Evolutionary conservation across 2,113 vertebrate species (phyloP).

Genomic region (Anarrhichthys ocellatus): DNA sequence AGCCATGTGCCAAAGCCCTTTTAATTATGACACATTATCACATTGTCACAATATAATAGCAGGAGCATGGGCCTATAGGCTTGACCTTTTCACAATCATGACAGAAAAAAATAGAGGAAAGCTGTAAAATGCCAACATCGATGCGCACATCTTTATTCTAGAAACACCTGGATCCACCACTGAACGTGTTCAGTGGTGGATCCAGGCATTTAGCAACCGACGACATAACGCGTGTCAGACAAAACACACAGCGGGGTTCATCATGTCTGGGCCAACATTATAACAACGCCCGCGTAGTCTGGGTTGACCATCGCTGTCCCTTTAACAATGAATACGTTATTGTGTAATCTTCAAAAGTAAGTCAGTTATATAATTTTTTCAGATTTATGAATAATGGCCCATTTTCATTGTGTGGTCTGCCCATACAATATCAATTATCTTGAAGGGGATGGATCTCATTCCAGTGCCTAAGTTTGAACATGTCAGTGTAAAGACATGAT

Average conservation of each 20-base stretch:
- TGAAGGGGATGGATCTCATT: slow-evolving; percentile 65
- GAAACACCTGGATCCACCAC: neutral
- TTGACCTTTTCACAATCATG: slow-evolving; percentile 64
- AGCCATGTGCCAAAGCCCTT: slow-evolving; percentile 65
- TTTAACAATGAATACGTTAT: slow-evolving; percentile 65
- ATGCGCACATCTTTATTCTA: neutral
- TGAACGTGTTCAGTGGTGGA: neutral
- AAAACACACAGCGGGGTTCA: slow-evolving; percentile 9
- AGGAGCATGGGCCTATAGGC: slow-evolving; percentile 16
- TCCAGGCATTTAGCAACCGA: neutral
- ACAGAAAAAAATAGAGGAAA: neutral
- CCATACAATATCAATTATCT: slow-evolving; percentile 63
- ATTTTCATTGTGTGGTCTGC: slow-evolving; percentile 57
- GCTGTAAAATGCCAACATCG: slow-evolving; percentile 22
- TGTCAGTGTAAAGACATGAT: slow-evolving; percentile 64
- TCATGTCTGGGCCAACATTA: slow-evolving; percentile 13
- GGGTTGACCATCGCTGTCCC: slow-evolving; percentile 30
- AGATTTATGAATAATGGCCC: slow-evolving; percentile 75
- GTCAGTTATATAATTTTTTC: slow-evolving; percentile 69
- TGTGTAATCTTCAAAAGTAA: slow-evolving; percentile 69
- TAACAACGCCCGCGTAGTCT: neutral
- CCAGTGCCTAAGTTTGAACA: slow-evolving; percentile 54
- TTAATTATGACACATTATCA: slow-evolving; percentile 70
- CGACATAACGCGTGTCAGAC: neutral
- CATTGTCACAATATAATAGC: slow-evolving; percentile 43